Evolutionary conservation across 2,888 invertebrate genomes (phyloP), one percentile per base, ranked within the genome.

Genomic region (Oxyscelio sp.): DNA sequence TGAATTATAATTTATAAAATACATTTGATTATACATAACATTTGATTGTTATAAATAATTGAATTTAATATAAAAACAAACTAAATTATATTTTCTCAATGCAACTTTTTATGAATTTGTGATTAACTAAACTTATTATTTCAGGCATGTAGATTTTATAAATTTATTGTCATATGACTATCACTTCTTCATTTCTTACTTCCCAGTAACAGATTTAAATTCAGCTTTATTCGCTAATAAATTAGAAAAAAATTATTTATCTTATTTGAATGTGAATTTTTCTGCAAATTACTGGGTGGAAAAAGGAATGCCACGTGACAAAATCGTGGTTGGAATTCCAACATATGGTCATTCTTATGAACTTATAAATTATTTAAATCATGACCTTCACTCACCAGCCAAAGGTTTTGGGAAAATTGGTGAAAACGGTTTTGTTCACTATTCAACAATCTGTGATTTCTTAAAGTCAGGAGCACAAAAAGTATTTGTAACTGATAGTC

Each of bases 141-240:
- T 71, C 90, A 96, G 96, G 63, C 95, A 97, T 92, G 96, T 97
- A 0, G 98, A 98, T 93, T 98, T 96, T 94, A 96, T 98, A 0
- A 98, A 98, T 93, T 91, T 99, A n/a, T 98, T 98, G 98, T 96
- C 97, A 0, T 99, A 99, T 92, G 98, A 99, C 93, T 98, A 96
- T 91, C 98, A 98, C 93, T 97, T 96, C 90, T 98, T 96, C 91
- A 95, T 96, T 4, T 95, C 95, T 92, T 96, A 96, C 83, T 96
- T 97, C 1, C 98, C 98, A 0, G 96, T 98, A 87, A 98, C 98
- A 17, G 96, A 97, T 0, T 95, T 98, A 13, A 98, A 99, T 94
- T 96, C 98, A 0, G 98, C 98, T 0, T 94, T 99, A 2, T 97
- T 96, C 92, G 94, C 95, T 0, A 95, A 95, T 5, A 89, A 94